Conservation (phyloP, 2,113 vertebrate species). For the Odontophorus gujanensis region DNA sequence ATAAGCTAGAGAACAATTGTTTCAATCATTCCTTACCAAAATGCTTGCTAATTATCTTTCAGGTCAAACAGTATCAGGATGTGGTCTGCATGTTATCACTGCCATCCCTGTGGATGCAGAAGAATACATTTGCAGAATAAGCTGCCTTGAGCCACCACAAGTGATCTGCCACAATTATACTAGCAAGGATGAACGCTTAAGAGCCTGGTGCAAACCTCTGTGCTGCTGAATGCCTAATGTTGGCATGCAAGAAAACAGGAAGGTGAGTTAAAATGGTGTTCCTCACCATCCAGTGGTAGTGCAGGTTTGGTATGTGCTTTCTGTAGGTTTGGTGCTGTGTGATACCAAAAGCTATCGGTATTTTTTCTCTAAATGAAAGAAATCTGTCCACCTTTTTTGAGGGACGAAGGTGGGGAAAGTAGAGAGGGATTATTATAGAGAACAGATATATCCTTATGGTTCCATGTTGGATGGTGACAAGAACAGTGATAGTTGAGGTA, state of each 20-base stretch:
- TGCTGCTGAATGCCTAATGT: not conserved
- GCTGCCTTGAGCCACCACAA: not conserved
- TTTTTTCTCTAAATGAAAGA: not conserved
- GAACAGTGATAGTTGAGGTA: not conserved
- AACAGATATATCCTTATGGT: not conserved
- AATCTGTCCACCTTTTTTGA: not conserved
- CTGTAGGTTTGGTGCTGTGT: not conserved
- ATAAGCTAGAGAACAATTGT: not conserved
- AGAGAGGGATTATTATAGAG: too few species aligned
- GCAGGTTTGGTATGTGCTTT: not conserved
- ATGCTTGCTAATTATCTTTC: not conserved
- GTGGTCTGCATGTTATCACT: not conserved
- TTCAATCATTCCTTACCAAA: not conserved
- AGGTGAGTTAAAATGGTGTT: not conserved
- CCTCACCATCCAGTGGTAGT: accelerated
- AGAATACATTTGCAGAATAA: not conserved
- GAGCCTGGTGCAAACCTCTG: not conserved
- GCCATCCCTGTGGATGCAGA: not conserved
- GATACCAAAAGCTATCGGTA: not conserved
- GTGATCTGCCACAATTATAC: not conserved
- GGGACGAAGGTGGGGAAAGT: not conserved
- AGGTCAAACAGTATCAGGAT: not conserved
- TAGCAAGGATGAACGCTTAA: not conserved
- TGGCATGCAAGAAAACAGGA: not conserved
- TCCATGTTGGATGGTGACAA: not conserved